Conservation (phyloP, 2,888 invertebrate species). For the Aradus depressus region DNA sequence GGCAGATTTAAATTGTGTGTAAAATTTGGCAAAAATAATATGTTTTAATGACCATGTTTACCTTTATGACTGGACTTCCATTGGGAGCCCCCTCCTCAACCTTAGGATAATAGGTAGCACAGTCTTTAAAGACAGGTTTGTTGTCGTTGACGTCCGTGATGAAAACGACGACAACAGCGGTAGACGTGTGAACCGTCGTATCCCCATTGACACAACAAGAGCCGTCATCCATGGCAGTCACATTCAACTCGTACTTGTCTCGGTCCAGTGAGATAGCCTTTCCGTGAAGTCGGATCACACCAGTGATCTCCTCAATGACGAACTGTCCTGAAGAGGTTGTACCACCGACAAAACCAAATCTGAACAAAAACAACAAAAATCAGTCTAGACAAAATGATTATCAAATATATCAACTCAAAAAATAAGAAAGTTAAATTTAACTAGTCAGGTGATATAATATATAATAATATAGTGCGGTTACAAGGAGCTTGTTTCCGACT, state of each 20-base stretch:
- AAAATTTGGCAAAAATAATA: too few relatives aligned
- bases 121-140: constrained; percentile 90
- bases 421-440: neutral
- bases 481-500: too few relatives aligned
- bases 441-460: neutral
- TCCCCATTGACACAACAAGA: constrained; percentile 89
- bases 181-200: constrained; percentile 78
- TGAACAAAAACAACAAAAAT: constrained; percentile 29
- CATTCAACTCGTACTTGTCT: constrained; percentile 91
- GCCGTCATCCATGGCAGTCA: constrained; percentile 95
- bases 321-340: constrained; percentile 85
- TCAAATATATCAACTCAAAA: neutral
- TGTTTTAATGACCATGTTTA: constrained; percentile 34
- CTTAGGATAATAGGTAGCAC: constrained; percentile 83
- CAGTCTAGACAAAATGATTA: neutral
- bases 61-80: constrained; percentile 86
- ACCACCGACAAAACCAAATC: constrained; percentile 67
- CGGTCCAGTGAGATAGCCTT: constrained; percentile 78
- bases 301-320: constrained; percentile 89
- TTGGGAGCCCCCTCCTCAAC: constrained; percentile 91
- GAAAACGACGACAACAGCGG: constrained; percentile 90
- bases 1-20: too few relatives aligned
- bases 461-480: neutral
- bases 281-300: constrained; percentile 79
- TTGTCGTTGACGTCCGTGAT: constrained; percentile 96